A percentile compares a stretch with the other conserved stretches of the same genome.
These are phyloP conservation scores for Phortica variegata DNA, from an alignment of 1,140 invertebrate genomes.

Conservation along the genomic window DNA sequence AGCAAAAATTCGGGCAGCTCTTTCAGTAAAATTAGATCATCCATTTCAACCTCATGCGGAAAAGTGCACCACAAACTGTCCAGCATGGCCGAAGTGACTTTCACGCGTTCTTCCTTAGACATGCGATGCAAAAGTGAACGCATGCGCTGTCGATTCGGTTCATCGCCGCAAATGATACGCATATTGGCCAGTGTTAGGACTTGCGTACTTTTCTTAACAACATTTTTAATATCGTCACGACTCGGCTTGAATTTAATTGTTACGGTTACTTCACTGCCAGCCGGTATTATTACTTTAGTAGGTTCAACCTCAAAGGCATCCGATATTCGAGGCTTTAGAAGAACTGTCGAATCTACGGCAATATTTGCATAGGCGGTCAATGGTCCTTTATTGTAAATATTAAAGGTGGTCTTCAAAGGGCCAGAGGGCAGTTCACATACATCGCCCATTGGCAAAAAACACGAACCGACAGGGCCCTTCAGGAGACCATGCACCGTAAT, in stretches of 20 bases:
- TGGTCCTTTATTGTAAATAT: constrained; percentile 48
- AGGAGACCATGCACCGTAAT: constrained; percentile 35
- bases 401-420: constrained; percentile 32
- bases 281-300: constrained; percentile 32
- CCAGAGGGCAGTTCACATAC: constrained; percentile 33
- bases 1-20: constrained; percentile 42
- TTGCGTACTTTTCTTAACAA: constrained; percentile 36
- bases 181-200: constrained; percentile 49
- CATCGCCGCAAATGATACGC: constrained; percentile 50
- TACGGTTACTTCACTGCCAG: constrained; percentile 26
- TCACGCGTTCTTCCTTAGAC: constrained; percentile 30
- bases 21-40: constrained; percentile 27
- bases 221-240: constrained; percentile 51
- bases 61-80: constrained; percentile 37
- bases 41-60: constrained; percentile 32
- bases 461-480: constrained; percentile 43
- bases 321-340: constrained; percentile 40
- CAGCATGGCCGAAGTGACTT: constrained; percentile 35
- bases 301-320: constrained; percentile 42
- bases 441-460: constrained; percentile 48
- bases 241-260: constrained; percentile 40
- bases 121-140: constrained; percentile 37
- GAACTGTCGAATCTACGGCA: constrained; percentile 38
- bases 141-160: constrained; percentile 49
- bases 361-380: constrained; percentile 43